These are phyloP conservation scores for Silurus aristotelis DNA, from an alignment of 2,797 vertebrate species.

Conservation along the genomic window DNA sequence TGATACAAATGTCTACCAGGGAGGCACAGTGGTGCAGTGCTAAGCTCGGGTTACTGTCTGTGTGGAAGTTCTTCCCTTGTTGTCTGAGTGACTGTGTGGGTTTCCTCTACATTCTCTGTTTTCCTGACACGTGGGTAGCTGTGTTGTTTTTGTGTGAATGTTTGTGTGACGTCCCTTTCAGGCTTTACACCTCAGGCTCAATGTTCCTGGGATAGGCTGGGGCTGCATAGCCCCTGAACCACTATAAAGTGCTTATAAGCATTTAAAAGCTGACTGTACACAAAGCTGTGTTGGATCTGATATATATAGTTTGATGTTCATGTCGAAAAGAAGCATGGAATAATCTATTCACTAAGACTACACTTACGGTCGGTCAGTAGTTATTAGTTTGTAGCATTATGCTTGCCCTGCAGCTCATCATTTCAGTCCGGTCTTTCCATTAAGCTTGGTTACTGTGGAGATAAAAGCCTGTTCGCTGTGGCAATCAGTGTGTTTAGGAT, in stretches of 20 bases:
- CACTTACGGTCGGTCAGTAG: constrained; percentile 19
- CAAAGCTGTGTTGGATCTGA: constrained; percentile 20
- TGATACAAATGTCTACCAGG: background rate
- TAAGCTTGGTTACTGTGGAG: constrained; percentile 51
- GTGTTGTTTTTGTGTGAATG: background rate
- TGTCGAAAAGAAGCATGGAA: constrained; percentile 2
- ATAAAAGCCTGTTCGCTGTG: constrained; percentile 50
- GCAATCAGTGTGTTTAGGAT: constrained; percentile 52
- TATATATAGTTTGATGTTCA: constrained; percentile 21
- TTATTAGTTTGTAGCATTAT: constrained; percentile 34
- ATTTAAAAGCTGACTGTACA: constrained; percentile 16
- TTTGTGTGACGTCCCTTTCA: background rate
- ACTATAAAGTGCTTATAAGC: constrained; percentile 27
- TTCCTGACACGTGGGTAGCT: background rate
- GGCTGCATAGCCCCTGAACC: background rate
- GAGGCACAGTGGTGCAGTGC: background rate
- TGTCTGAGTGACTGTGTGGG: background rate
- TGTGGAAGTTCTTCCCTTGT: background rate
- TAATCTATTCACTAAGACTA: constrained; percentile 21
- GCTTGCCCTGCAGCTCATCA: constrained; percentile 25
- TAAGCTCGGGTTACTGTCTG: background rate
- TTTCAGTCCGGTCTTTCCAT: constrained; percentile 42
- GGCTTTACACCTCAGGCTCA: background rate
- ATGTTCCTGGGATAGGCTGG: background rate
- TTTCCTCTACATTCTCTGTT: background rate